A percentile compares a stretch with the other conserved stretches of the same genome.
phyloP scores from a whole-genome alignment of 2,888 invertebrate genomes.

The Spodoptera littoralis region DNA sequence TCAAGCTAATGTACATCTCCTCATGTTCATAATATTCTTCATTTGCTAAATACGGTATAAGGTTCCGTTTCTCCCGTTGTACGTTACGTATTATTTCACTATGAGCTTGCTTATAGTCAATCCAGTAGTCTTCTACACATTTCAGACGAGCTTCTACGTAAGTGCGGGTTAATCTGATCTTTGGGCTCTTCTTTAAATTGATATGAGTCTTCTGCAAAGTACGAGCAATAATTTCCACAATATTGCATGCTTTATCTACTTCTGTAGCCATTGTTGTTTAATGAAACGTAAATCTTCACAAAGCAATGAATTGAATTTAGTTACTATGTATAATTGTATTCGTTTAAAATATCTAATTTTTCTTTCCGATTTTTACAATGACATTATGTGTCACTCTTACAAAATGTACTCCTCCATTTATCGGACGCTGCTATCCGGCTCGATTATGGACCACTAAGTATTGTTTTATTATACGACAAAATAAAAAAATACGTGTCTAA shows the following conservation, averaged over 20 bases:
- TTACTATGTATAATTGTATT: too few species aligned
- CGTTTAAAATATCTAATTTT: too few species aligned
- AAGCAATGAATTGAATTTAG: too few species aligned
- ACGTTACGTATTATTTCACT: background rate
- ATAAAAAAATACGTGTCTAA: too few species aligned
- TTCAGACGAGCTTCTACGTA: too few species aligned
- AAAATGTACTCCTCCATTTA: too few species aligned
- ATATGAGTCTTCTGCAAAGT: constrained; percentile 12
- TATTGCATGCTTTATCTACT: constrained; percentile 6
- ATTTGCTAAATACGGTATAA: constrained; percentile 5
- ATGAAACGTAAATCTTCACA: too few species aligned
- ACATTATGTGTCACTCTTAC: too few species aligned
- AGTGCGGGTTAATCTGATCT: constrained; percentile 5
- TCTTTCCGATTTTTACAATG: too few species aligned
- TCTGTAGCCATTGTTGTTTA: constrained; percentile 9
- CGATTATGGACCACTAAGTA: too few species aligned
- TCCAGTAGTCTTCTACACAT: constrained; percentile 11
- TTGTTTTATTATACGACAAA: too few species aligned
- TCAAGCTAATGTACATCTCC: constrained; percentile 11
- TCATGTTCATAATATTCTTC: constrained; percentile 10
- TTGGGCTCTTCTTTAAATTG: constrained; percentile 11
- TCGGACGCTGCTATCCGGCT: too few species aligned
- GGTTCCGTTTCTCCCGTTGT: background rate
- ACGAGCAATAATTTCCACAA: constrained; percentile 8
- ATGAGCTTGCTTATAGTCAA: constrained; percentile 7